Evolutionary conservation across 2,888 invertebrate genomes (phyloP).

Genomic region (Polyommatus iphigenia): DNA sequence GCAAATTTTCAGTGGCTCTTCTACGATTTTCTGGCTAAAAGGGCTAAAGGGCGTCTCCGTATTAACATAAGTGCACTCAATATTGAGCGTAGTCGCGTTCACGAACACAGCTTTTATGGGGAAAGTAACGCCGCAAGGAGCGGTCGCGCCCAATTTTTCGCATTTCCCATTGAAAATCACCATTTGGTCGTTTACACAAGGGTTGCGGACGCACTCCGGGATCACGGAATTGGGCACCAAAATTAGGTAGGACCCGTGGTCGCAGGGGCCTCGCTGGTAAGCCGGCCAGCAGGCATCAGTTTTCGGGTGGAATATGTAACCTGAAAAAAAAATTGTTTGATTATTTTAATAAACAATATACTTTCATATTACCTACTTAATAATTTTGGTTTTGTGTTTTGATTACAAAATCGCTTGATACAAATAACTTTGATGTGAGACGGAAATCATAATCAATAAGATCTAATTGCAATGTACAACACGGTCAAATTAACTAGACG

Average conservation of each 20-base stretch:
- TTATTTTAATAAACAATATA: background rate
- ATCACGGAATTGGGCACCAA: constrained; percentile 72
- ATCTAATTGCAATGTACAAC: too few species aligned
- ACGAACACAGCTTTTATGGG: constrained; percentile 76
- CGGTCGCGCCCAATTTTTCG: constrained; percentile 55
- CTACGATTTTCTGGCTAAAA: constrained; percentile 46
- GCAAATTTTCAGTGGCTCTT: constrained; percentile 43
- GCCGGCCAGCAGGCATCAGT: constrained; percentile 82
- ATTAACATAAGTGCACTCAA: constrained; percentile 77
- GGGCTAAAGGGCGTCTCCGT: constrained; percentile 57
- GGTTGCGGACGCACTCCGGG: constrained; percentile 82
- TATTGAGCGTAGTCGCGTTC: constrained; percentile 78
- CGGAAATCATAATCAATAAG: too few species aligned
- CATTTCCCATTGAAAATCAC: constrained; percentile 74
- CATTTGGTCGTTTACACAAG: constrained; percentile 77
- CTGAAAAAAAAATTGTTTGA: constrained; percentile 56
- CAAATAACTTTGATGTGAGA: too few species aligned
- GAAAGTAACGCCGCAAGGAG: constrained; percentile 63
- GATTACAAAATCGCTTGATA: too few species aligned
- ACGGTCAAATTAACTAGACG: too few species aligned
- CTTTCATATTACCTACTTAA: too few species aligned
- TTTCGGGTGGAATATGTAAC: constrained; percentile 81
- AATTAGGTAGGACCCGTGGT: constrained; percentile 73
- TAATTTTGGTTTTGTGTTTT: too few species aligned
- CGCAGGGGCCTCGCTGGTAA: constrained; percentile 84